phyloP scores from a whole-genome alignment of 2,888 invertebrate genomes.

The Trilocha varians region DNA sequence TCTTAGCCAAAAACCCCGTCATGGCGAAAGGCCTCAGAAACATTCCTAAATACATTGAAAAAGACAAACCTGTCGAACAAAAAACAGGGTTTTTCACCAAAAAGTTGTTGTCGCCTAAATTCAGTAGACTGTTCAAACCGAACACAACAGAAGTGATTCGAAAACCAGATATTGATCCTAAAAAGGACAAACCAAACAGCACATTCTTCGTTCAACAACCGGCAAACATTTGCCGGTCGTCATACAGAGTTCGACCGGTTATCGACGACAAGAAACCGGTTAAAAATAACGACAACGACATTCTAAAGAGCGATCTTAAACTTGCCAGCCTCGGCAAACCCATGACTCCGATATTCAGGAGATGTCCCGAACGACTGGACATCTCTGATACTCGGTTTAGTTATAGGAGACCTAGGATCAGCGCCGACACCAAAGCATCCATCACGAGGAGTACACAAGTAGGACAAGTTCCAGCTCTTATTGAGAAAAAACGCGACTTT shows the following conservation, averaged over 20 bases:
- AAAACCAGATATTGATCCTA: slow-evolving; percentile 30
- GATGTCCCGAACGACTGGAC: slow-evolving; percentile 29
- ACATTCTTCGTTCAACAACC: slow-evolving; percentile 60
- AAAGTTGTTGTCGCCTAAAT: slow-evolving; percentile 56
- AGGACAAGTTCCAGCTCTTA: slow-evolving; percentile 21
- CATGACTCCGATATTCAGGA: slow-evolving; percentile 61
- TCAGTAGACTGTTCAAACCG: slow-evolving; percentile 55
- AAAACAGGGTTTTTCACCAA: slow-evolving; percentile 51
- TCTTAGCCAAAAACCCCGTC: slow-evolving; percentile 30
- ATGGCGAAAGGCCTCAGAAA: slow-evolving; percentile 40
- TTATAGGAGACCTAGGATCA: slow-evolving; percentile 40
- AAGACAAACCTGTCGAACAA: slow-evolving; percentile 32
- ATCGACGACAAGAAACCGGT: slow-evolving; percentile 16
- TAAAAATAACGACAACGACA: slow-evolving; percentile 23
- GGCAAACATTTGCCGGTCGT: slow-evolving; percentile 31
- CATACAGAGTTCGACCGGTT: slow-evolving; percentile 42
- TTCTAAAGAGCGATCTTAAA: slow-evolving; percentile 52
- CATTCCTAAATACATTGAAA: slow-evolving; percentile 30
- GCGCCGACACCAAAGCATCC: slow-evolving; percentile 24
- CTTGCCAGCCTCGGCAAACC: slow-evolving; percentile 58
- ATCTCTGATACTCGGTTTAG: slow-evolving; percentile 56
- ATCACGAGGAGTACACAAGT: slow-evolving; percentile 25
- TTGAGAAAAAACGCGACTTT: slow-evolving; percentile 16
- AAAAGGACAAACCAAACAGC: slow-evolving; percentile 49
- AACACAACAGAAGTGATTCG: slow-evolving; percentile 37